Evolutionary conservation across 2,888 invertebrate species (phyloP).

Genomic region (Metallyticus violacea): DNA sequence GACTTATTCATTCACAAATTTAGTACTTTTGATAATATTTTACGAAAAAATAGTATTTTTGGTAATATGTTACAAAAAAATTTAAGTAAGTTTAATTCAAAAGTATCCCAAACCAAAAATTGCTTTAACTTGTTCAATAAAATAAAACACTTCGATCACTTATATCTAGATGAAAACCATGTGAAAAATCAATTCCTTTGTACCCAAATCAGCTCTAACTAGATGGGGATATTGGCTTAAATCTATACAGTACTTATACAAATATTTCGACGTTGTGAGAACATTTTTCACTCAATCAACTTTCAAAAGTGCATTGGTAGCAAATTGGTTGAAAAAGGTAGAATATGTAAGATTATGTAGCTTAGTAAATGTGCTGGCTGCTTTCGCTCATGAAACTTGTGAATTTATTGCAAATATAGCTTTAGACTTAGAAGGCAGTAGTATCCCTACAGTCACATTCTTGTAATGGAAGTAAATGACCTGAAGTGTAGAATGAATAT

Average conservation of each 20-base stretch:
- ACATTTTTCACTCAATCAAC: background rate
- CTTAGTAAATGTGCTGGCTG: no score
- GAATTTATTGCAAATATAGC: no score
- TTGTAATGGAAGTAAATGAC: no score
- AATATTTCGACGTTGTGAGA: background rate
- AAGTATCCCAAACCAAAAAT: background rate
- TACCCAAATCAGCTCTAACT: background rate
- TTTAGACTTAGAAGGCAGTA: no score
- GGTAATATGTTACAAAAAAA: background rate
- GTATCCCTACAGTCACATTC: no score
- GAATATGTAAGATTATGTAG: background rate
- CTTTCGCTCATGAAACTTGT: no score
- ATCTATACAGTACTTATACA: background rate
- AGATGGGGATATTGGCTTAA: background rate
- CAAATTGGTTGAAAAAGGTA: background rate
- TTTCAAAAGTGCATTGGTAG: background rate
- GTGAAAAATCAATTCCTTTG: no score
- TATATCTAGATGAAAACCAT: background rate
- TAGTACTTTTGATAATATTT: background rate
- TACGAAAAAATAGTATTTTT: background rate
- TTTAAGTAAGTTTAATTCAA: background rate
- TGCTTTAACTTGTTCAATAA: background rate
- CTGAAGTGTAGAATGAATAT: no score
- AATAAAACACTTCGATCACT: background rate
- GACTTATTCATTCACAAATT: background rate